Percentiles rank a stretch among this genome's conserved stretches.
phyloP scores from a whole-genome alignment of 2,888 invertebrate genomes.

The Mycalesis mineus region DNA sequence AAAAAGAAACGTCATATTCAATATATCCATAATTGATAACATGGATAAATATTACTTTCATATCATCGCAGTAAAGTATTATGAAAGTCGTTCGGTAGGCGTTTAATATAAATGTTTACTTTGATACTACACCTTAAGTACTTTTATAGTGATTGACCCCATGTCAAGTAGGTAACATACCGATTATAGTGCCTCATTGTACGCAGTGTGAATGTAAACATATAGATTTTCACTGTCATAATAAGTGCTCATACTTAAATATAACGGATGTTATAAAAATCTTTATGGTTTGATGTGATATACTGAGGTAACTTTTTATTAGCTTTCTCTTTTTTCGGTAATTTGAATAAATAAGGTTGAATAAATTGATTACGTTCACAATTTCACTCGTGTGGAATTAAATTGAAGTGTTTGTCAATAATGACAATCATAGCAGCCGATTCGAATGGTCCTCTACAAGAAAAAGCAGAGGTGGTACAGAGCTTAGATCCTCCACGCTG shows the following conservation, averaged over 20 bases:
- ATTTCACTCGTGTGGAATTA: too few species aligned
- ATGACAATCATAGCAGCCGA: too few species aligned
- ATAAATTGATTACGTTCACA: too few species aligned
- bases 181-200: conserved; percentile 40
- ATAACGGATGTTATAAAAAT: conserved; percentile 2
- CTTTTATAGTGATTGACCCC: conserved; percentile 71
- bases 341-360: not conserved
- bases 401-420: not conserved
- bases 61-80: conserved; percentile 43
- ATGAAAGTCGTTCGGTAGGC: conserved; percentile 47
- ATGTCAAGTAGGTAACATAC: conserved; percentile 57
- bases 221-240: conserved; percentile 1
- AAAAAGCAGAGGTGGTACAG: too few species aligned
- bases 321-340: not conserved
- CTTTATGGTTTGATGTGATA: conserved; percentile 2
- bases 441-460: too few species aligned
- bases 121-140: conserved; percentile 68
- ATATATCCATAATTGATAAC: conserved; percentile 10
- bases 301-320: not conserved
- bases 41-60: conserved; percentile 35
- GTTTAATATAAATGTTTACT: conserved; percentile 59
- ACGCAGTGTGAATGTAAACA: conserved; percentile 23
- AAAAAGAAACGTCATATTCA: too few species aligned
- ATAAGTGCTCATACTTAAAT: not conserved
- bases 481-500: too few species aligned